Conservation (phyloP, 2,888 invertebrate genomes). For the Cataglyphis altisquamis region DNA sequence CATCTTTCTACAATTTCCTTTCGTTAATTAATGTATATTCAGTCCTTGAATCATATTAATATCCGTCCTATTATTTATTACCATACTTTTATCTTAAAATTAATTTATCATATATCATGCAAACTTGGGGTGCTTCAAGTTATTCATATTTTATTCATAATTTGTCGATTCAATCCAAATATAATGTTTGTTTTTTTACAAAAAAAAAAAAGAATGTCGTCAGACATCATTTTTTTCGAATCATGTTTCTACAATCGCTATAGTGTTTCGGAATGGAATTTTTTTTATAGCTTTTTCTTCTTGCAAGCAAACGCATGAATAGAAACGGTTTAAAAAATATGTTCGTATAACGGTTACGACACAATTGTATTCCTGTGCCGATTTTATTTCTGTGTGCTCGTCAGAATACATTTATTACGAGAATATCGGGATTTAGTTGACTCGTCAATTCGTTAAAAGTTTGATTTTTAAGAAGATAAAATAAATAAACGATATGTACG, state of each 20-base stretch:
- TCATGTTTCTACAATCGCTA: not conserved
- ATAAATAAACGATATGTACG: slow-evolving; percentile 21
- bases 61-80: slow-evolving; percentile 29
- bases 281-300: slow-evolving; percentile 5
- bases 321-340: slow-evolving; percentile 51
- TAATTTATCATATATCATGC: slow-evolving; percentile 18
- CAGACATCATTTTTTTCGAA: not conserved
- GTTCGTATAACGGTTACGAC: slow-evolving; percentile 71
- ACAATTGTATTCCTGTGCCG: slow-evolving; percentile 69
- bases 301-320: not conserved
- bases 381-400: slow-evolving; percentile 69
- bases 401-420: slow-evolving; percentile 75
- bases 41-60: slow-evolving; percentile 21
- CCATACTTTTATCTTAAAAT: not conserved
- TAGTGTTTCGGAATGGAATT: not conserved
- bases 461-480: slow-evolving; percentile 64
- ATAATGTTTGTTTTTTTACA: not conserved
- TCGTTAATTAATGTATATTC: slow-evolving; percentile 44
- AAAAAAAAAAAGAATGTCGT: not conserved
- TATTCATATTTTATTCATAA: not conserved
- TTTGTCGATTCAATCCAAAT: not conserved
- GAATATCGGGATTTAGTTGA: slow-evolving; percentile 72
- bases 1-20: slow-evolving; percentile 19
- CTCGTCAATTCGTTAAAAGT: slow-evolving; percentile 64
- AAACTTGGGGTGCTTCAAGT: not conserved